These are phyloP conservation scores for Philopedon plagiatum DNA, from an alignment of 2,888 invertebrate genomes.

Conservation along the genomic window DNA sequence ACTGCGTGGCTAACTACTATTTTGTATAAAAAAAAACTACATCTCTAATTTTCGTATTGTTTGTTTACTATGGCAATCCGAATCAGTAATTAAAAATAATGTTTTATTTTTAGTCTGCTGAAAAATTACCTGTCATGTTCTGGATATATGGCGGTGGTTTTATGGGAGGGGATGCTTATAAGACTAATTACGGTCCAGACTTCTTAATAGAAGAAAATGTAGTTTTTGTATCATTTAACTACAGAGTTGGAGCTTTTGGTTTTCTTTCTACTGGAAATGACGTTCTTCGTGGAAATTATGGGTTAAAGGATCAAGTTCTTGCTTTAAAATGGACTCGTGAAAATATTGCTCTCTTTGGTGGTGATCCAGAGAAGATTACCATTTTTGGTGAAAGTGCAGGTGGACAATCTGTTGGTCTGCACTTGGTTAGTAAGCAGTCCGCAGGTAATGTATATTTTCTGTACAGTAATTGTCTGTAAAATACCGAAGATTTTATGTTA, in stretches of 20 bases:
- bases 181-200: background rate
- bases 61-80: too few relatives aligned
- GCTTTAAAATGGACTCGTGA: constrained; percentile 36
- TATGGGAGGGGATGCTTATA: background rate
- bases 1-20: too few relatives aligned
- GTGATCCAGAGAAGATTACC: constrained; percentile 19
- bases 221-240: background rate
- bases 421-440: constrained; percentile 1
- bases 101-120: background rate
- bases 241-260: background rate
- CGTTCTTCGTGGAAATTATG: background rate
- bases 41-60: too few relatives aligned
- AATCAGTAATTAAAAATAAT: too few relatives aligned
- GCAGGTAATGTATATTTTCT: too few relatives aligned
- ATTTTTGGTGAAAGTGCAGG: constrained; percentile 19
- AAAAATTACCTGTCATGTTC: constrained; percentile 11
- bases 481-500: too few relatives aligned
- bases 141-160: constrained; percentile 8
- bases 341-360: constrained; percentile 45
- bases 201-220: constrained; percentile 6
- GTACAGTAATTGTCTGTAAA: too few relatives aligned
- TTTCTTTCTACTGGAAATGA: background rate
- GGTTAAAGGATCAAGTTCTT: background rate
- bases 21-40: too few relatives aligned
- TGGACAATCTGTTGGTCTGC: constrained; percentile 7